Evolutionary conservation across 2,888 invertebrate genomes (phyloP), one percentile per base, ranked within the genome.

Genomic region (Arrhopalites spinosus): DNA sequence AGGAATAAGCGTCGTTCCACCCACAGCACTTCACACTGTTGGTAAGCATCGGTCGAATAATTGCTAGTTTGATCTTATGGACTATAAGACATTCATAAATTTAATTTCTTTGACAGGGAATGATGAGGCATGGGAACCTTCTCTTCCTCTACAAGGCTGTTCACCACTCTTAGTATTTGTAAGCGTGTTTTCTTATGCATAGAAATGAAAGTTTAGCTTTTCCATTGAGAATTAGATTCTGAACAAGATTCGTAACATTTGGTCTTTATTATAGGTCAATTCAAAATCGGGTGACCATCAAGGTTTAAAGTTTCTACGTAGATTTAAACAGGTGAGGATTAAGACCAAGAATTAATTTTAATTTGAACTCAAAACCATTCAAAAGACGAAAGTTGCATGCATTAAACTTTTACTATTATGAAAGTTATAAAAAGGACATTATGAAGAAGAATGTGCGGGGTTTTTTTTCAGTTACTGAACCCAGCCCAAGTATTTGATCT

Each of bases 231-330:
- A n/a, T n/a, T n/a, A n/a, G n/a, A n/a, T n/a, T n/a, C n/a, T n/a
- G n/a, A n/a, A n/a, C n/a, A n/a, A n/a, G n/a, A n/a, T n/a, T n/a
- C n/a, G n/a, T n/a, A n/a, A n/a, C n/a, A n/a, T n/a, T n/a, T n/a
- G n/a, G n/a, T n/a, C n/a, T 36, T 36, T 36, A 36, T 7, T 7
- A 36, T 36, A 36, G 36, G 36, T 36, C 8, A 98, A 98, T 88
- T 96, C 96, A 79, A 95, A 97, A 88, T 96, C 96, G 83, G 96
- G 98, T 83, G 98, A 98, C 89, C 97, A 96, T 88, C 98, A 98
- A 85, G 98, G 79, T 43, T 92, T 97, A 45, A 95, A 96, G 87
- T 97, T 98, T 88, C 89, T 98, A 81, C 89, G 96, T 73, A 90
- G 96, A 80, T 97, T 98, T 87, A 95, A 94, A 86, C 96, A 97